A percentile compares a stretch with the other conserved stretches of the same genome.
Conservation (phyloP, 2,888 invertebrate species). For the Liodrosophila aerea region DNA sequence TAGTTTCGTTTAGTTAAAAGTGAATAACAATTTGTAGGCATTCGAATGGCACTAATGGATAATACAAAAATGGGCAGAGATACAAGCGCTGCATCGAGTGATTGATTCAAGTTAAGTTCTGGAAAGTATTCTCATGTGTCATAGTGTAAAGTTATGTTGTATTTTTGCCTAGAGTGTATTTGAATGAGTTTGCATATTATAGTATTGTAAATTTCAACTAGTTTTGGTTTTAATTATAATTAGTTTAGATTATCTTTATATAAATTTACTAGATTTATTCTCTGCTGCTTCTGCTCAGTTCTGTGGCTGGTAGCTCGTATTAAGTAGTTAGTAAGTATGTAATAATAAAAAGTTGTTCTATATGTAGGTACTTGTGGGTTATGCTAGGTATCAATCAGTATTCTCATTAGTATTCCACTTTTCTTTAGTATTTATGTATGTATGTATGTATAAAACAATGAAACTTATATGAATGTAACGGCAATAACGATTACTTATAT, state of each 20-base stretch:
- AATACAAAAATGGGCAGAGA: too few species aligned
- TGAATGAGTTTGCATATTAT: constrained; percentile 1
- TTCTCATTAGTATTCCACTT: constrained; percentile 6
- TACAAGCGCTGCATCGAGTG: too few species aligned
- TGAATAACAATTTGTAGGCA: too few species aligned
- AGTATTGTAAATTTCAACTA: constrained; percentile 44
- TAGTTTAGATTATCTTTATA: constrained; percentile 34
- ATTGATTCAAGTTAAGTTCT: too few species aligned
- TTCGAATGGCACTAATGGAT: too few species aligned
- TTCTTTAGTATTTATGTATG: constrained; percentile 14
- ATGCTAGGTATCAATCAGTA: constrained; percentile 66
- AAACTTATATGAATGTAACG: constrained; percentile 15
- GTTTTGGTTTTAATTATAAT: constrained; percentile 27
- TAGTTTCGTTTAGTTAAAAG: too few species aligned
- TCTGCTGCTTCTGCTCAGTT: constrained; percentile 65
- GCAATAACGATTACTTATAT: background rate
- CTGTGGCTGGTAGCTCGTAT: constrained; percentile 76
- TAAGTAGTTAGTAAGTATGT: constrained; percentile 64
- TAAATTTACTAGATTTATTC: constrained; percentile 52
- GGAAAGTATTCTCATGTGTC: too few species aligned
- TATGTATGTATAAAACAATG: constrained; percentile 60
- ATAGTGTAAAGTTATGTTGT: too few species aligned
- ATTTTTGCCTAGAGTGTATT: background rate
- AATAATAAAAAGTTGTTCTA: constrained; percentile 68
- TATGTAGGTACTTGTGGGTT: constrained; percentile 71